Evolutionary conservation across 1,140 invertebrate genomes (phyloP).

Genomic region (Agrypnia vestita): DNA sequence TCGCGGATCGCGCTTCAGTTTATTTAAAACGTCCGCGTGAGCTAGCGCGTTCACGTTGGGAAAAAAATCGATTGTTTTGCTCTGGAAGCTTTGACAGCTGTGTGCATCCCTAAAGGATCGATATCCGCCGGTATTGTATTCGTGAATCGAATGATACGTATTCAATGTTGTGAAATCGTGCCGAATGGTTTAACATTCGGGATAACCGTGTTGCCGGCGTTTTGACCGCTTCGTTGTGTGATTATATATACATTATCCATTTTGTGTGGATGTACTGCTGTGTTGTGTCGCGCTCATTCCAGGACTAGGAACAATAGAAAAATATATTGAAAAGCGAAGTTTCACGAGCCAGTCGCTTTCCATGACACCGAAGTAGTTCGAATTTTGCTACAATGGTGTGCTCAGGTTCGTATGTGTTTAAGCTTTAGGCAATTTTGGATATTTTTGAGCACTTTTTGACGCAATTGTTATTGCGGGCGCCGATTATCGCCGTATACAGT

Average conservation of each 20-base stretch:
- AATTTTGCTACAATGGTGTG: conserved; percentile 45
- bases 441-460: conserved; percentile 29
- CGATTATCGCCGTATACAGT: conserved; percentile 1
- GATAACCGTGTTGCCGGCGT: conserved; percentile 29
- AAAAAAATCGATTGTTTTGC: conserved; percentile 46
- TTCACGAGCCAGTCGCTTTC: conserved; percentile 23
- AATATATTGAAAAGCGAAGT: conserved; percentile 23
- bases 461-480: background rate
- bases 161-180: background rate
- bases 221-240: conserved; percentile 7
- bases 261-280: conserved; percentile 14
- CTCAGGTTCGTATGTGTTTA: conserved; percentile 42
- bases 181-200: background rate
- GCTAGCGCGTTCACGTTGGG: conserved; percentile 15
- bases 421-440: conserved; percentile 25
- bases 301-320: conserved; percentile 23
- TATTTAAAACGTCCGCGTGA: conserved; percentile 12
- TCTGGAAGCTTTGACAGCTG: conserved; percentile 35
- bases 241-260: conserved; percentile 5
- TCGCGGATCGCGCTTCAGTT: background rate
- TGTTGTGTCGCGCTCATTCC: conserved; percentile 28
- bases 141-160: background rate
- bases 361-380: conserved; percentile 34
- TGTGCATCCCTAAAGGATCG: conserved; percentile 22
- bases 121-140: background rate